phyloP scores from a whole-genome alignment of 2,888 invertebrate genomes.

The Megaustenia siamemsis region DNA sequence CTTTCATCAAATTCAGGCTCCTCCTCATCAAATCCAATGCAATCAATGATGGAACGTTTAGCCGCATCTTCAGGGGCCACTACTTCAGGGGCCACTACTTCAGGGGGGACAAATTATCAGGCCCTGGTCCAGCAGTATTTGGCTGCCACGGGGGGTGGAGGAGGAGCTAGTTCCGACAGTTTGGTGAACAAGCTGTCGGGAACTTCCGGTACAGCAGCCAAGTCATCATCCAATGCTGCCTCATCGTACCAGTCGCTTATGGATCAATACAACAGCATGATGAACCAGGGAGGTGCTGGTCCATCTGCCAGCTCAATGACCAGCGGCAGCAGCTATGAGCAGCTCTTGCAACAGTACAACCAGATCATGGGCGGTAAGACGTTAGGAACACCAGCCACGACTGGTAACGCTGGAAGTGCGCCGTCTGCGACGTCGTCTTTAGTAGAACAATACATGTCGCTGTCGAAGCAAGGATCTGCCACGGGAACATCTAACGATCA shows the following conservation, averaged over 20 bases:
- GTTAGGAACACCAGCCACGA: not conserved
- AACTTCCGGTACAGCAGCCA: not conserved
- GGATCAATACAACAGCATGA: slow-evolving; percentile 25
- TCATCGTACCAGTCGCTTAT: slow-evolving; percentile 27
- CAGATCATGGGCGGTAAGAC: slow-evolving; percentile 31
- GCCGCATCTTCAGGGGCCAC: not conserved
- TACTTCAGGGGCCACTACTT: not conserved
- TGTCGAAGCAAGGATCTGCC: not conserved
- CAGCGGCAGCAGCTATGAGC: not conserved
- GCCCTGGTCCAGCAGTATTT: not conserved
- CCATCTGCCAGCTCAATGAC: not conserved
- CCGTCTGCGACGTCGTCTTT: not conserved
- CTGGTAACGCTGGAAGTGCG: not conserved
- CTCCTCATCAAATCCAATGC: not conserved
- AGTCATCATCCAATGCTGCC: not conserved
- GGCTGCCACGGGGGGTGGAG: not conserved
- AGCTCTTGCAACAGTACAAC: slow-evolving; percentile 32
- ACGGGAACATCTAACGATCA: not conserved
- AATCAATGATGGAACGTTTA: not conserved
- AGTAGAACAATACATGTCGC: not conserved
- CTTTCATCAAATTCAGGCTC: not conserved
- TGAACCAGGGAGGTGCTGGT: not conserved
- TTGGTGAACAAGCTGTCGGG: not conserved
- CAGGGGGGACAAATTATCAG: not conserved
- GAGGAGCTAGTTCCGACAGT: not conserved